A percentile compares a stretch with the other conserved stretches of the same genome.
These are phyloP conservation scores for Chloroceryle amazona DNA, from an alignment of 2,797 vertebrate species.

Conservation along the genomic window DNA sequence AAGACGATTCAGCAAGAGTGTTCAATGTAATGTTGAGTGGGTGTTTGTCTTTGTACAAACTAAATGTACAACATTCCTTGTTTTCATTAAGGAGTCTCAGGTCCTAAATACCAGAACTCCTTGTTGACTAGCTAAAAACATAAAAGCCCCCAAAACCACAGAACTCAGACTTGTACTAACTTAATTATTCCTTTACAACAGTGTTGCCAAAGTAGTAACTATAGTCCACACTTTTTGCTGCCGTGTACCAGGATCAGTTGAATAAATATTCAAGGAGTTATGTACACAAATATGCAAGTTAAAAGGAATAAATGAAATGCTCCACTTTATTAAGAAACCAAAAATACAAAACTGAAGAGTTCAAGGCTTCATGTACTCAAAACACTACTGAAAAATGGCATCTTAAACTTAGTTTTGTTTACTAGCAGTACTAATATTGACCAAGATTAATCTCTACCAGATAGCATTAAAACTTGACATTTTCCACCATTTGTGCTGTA, in stretches of 20 bases:
- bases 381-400: slow-evolving; percentile 59
- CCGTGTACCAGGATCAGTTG: fast-evolving
- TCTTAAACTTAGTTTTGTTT: slow-evolving; percentile 29
- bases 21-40: fast-evolving
- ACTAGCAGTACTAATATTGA: slow-evolving; percentile 56
- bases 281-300: slow-evolving; percentile 48
- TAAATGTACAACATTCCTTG: neutral
- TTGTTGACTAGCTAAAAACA: neutral
- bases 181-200: neutral
- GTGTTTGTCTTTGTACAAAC: neutral
- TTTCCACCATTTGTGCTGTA: slow-evolving; percentile 60
- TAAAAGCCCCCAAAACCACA: neutral
- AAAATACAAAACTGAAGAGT: slow-evolving; percentile 75
- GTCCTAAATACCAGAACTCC: neutral
- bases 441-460: slow-evolving; percentile 51
- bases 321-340: slow-evolving; percentile 77
- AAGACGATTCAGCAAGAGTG: neutral
- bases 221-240: neutral
- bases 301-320: slow-evolving; percentile 75
- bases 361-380: slow-evolving; percentile 64
- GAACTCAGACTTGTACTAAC: neutral
- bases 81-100: neutral
- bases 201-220: neutral
- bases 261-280: neutral
- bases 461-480: slow-evolving; percentile 57